phyloP scores from a whole-genome alignment of 2,113 vertebrate species.

The Eubucco bourcierii region DNA sequence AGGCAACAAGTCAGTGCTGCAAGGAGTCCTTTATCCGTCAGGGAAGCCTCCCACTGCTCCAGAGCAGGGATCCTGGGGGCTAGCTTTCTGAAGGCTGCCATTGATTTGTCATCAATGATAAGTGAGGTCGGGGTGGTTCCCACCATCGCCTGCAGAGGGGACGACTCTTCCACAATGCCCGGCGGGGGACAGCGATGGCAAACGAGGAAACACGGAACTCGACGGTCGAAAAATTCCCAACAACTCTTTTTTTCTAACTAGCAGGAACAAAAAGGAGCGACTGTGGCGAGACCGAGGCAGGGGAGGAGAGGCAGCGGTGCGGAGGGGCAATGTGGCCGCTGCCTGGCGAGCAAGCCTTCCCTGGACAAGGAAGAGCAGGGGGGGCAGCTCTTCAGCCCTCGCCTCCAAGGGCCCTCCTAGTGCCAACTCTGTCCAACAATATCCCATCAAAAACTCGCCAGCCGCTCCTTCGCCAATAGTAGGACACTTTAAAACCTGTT shows the following conservation, averaged over 20 bases:
- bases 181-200: constrained; percentile 62
- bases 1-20: constrained; percentile 72
- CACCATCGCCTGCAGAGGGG: constrained; percentile 79
- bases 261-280: constrained; percentile 19
- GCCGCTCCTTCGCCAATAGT: constrained; percentile 19
- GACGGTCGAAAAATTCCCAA: not conserved
- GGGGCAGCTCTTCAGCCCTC: not conserved
- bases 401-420: not conserved
- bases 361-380: not conserved
- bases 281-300: not conserved
- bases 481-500: constrained; percentile 39
- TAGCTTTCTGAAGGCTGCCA: constrained; percentile 77
- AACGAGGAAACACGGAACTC: constrained; percentile 63
- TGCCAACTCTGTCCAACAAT: not conserved
- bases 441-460: constrained; percentile 46
- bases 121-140: constrained; percentile 78
- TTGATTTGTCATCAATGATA: constrained; percentile 81
- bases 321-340: not conserved
- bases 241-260: constrained; percentile 13
- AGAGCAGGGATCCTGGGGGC: constrained; percentile 71
- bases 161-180: constrained; percentile 79
- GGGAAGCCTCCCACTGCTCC: constrained; percentile 74
- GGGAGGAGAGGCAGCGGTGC: not conserved
- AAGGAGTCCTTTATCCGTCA: constrained; percentile 66
- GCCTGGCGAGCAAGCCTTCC: not conserved